phyloP scores from a whole-genome alignment of 2,113 vertebrate species.

The Columba janthina region DNA sequence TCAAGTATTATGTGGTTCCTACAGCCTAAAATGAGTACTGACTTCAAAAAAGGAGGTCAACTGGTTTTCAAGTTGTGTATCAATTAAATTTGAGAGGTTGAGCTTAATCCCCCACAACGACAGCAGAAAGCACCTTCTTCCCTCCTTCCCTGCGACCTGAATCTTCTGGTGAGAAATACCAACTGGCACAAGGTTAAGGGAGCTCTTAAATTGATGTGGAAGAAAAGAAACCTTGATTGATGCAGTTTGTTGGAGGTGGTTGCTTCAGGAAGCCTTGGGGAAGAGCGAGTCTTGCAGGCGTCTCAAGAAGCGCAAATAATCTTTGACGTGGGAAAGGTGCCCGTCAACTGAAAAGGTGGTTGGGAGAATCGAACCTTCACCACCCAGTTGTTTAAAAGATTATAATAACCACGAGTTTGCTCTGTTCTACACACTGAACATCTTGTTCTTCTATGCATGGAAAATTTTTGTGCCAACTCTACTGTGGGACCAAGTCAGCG shows the following conservation, averaged over 20 bases:
- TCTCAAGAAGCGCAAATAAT: background rate
- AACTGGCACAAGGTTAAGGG: background rate
- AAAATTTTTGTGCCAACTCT: background rate
- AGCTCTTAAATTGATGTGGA: background rate
- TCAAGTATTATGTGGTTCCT: background rate
- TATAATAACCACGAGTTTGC: background rate
- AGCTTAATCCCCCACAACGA: background rate
- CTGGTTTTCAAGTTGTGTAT: background rate
- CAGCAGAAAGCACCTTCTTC: background rate
- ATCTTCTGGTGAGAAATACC: background rate
- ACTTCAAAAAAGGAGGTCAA: background rate
- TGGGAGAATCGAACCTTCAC: background rate
- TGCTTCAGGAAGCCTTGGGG: background rate
- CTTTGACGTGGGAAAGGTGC: rapidly evolving
- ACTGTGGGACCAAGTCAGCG: background rate
- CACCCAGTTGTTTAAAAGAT: background rate
- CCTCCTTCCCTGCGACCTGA: no score
- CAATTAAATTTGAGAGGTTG: background rate
- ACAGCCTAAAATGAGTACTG: background rate
- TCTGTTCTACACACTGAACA: background rate
- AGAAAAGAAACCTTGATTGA: background rate
- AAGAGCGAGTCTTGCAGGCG: background rate
- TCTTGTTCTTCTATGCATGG: rapidly evolving
- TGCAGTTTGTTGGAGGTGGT: background rate
- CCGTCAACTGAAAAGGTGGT: background rate